A percentile compares a stretch with the other conserved stretches of the same genome.
phyloP scores from a whole-genome alignment of 2,113 vertebrate genomes.

The Tympanuchus pallidicinctus region DNA sequence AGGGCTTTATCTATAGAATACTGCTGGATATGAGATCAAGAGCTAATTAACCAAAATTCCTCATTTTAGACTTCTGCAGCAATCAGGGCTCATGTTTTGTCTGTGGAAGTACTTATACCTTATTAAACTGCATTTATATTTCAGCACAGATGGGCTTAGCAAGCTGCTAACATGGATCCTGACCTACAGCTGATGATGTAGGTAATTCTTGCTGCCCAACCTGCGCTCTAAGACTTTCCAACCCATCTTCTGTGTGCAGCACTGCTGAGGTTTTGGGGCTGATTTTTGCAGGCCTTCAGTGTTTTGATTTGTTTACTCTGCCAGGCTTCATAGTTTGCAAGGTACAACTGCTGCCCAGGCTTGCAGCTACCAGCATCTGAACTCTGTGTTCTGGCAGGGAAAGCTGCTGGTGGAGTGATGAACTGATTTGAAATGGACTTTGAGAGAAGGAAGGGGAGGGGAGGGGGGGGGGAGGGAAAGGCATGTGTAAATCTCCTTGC shows the following conservation, averaged over 20 bases:
- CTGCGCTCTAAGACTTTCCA: not conserved
- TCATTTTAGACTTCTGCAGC: not conserved
- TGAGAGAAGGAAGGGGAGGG: not conserved
- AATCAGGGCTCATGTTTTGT: not conserved
- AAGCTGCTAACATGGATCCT: not conserved
- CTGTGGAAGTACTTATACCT: not conserved
- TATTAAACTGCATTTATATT: not conserved
- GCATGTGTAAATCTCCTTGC: accelerated
- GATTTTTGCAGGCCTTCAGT: not conserved
- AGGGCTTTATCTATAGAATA: not conserved
- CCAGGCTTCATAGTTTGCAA: not conserved
- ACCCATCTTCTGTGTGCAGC: accelerated
- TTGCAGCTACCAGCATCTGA: not conserved
- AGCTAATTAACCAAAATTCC: not conserved
- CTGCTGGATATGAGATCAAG: not conserved
- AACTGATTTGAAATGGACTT: not conserved
- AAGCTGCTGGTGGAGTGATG: not conserved
- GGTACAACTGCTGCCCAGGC: not conserved
- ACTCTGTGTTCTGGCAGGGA: not conserved
- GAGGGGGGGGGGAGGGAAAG: too few relatives aligned
- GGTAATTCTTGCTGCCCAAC: not conserved
- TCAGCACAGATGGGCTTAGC: not conserved
- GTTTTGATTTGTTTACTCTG: not conserved
- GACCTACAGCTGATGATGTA: not conserved
- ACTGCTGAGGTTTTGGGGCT: not conserved